A percentile compares a stretch with the other conserved stretches of the same genome.
Evolutionary conservation across 1,140 invertebrate species (phyloP).

Genomic region (Sesamia nonagrioides): DNA sequence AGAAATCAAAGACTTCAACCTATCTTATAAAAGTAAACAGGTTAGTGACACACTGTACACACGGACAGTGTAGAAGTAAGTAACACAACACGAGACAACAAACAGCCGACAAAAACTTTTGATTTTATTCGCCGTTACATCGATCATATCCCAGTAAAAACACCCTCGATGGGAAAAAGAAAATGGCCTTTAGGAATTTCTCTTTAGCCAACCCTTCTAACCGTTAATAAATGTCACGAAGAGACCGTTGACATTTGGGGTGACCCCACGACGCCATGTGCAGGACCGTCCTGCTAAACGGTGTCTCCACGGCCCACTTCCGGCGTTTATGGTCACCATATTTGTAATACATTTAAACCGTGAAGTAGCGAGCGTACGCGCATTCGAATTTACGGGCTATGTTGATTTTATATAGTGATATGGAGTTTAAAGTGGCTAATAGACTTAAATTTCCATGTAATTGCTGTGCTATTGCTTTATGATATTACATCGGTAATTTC

Average conservation of each 20-base stretch:
- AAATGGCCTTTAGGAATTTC: slow-evolving; percentile 67
- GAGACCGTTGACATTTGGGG: slow-evolving; percentile 61
- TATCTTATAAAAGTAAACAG: too few species aligned
- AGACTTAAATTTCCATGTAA: slow-evolving; percentile 31
- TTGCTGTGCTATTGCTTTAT: slow-evolving; percentile 2
- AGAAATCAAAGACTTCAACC: too few species aligned
- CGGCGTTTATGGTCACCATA: slow-evolving; percentile 53
- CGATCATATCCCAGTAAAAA: slow-evolving; percentile 62
- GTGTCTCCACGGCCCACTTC: slow-evolving; percentile 54
- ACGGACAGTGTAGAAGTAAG: neutral
- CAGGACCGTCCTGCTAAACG: slow-evolving; percentile 49
- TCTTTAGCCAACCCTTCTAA: slow-evolving; percentile 62
- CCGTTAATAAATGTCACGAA: slow-evolving; percentile 78
- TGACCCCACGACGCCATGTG: slow-evolving; percentile 48
- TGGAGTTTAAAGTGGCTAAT: slow-evolving; percentile 30
- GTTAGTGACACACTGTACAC: neutral
- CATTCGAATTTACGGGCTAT: slow-evolving; percentile 27
- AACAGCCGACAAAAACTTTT: slow-evolving; percentile 42
- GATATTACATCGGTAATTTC: neutral
- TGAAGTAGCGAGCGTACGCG: slow-evolving; percentile 22
- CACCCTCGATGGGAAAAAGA: slow-evolving; percentile 57
- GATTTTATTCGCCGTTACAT: slow-evolving; percentile 53
- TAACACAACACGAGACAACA: slow-evolving; percentile 9
- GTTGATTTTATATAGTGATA: slow-evolving; percentile 32
- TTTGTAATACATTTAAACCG: slow-evolving; percentile 26